phyloP scores from a whole-genome alignment of 2,797 vertebrate genomes.

The Pseudotriccus pelzelni region DNA sequence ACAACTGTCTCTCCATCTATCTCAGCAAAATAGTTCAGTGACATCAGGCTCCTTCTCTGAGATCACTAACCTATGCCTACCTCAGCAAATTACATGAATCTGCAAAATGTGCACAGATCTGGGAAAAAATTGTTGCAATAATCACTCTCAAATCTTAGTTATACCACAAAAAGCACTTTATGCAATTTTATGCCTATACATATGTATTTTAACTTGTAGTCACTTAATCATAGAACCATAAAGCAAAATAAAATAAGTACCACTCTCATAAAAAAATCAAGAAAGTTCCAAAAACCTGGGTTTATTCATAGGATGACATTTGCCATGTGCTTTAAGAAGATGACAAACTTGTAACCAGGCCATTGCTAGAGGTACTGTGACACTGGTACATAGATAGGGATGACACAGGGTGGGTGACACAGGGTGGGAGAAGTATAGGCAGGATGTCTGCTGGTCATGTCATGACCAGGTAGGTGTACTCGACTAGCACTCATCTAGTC shows the following conservation, averaged over 20 bases:
- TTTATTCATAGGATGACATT: not conserved
- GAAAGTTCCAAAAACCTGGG: not conserved
- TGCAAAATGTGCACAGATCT: not conserved
- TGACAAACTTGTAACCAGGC: not conserved
- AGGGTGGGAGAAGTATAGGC: not conserved
- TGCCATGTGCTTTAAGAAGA: not conserved
- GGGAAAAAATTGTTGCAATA: not conserved
- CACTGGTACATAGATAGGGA: not conserved
- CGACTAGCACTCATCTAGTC: not conserved
- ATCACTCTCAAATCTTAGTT: not conserved
- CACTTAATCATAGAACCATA: not conserved
- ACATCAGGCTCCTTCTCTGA: not conserved
- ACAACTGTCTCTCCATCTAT: not conserved
- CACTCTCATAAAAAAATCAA: not conserved
- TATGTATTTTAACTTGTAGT: not conserved
- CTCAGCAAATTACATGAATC: slow-evolving; percentile 3
- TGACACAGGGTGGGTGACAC: accelerated
- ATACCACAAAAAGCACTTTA: not conserved
- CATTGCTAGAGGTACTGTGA: not conserved
- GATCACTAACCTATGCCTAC: slow-evolving; percentile 34
- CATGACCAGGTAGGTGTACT: not conserved
- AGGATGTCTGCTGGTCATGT: not conserved
- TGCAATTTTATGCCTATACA: not conserved
- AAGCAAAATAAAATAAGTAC: not conserved
- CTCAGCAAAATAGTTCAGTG: not conserved